A percentile compares a stretch with the other conserved stretches of the same genome.
Evolutionary conservation across 2,797 vertebrate genomes (phyloP).

Genomic region (Pteronotus mesoamericanus): DNA sequence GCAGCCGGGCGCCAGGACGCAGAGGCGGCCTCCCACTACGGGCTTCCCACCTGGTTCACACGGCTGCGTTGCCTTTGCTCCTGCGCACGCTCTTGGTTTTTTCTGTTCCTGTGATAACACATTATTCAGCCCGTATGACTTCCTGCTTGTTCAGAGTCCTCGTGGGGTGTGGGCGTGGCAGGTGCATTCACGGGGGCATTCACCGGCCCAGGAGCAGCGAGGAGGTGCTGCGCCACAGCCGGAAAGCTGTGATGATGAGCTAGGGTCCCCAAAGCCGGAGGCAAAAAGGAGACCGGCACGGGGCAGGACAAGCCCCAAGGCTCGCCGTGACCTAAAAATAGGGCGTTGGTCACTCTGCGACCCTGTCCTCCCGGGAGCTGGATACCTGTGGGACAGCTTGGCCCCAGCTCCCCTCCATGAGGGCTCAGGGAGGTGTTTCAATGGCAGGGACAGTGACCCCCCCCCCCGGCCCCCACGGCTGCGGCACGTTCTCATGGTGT

Average conservation of each 20-base stretch:
- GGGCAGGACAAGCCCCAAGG: not conserved
- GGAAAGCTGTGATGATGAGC: too few relatives aligned
- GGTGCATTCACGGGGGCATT: too few relatives aligned
- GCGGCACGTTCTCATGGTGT: not conserved
- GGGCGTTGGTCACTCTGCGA: too few relatives aligned
- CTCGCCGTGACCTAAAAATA: not conserved
- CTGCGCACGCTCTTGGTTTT: not conserved
- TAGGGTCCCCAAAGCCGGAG: not conserved
- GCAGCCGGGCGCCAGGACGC: fast-evolving
- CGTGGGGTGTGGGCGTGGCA: fast-evolving
- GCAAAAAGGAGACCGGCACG: not conserved
- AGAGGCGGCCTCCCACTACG: fast-evolving
- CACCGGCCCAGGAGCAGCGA: too few relatives aligned
- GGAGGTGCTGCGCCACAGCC: too few relatives aligned
- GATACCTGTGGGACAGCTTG: not conserved
- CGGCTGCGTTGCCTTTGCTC: not conserved
- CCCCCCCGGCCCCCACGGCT: not conserved
- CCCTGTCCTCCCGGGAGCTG: not conserved
- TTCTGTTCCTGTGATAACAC: not conserved
- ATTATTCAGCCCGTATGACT: not conserved
- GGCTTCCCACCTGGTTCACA: not conserved
- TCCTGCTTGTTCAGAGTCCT: not conserved
- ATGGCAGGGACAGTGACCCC: not conserved
- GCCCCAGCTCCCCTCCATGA: not conserved
- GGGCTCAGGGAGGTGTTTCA: fast-evolving